Evolutionary conservation across 2,797 vertebrate genomes (phyloP).

Genomic region (Sebastes hopkinsi): DNA sequence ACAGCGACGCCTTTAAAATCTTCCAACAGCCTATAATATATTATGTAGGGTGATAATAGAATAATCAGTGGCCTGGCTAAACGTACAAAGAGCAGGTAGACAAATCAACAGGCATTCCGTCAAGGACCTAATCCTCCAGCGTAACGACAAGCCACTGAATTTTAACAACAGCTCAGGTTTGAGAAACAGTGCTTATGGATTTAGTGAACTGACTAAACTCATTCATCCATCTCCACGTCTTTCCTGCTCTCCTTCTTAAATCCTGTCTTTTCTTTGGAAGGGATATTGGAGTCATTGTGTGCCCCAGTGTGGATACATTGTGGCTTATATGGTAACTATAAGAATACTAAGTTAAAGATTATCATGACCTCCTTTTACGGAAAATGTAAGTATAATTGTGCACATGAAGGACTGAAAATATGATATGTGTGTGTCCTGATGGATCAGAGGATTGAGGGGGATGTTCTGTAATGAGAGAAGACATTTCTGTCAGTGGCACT

Average conservation of each 20-base stretch:
- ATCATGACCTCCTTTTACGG: background rate
- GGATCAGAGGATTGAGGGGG: background rate
- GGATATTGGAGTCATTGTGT: background rate
- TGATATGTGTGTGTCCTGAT: background rate
- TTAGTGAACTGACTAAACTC: constrained; percentile 37
- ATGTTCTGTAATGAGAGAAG: constrained; percentile 19
- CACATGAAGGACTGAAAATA: background rate
- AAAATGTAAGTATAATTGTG: background rate
- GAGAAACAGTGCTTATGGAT: constrained; percentile 65
- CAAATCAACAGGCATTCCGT: constrained; percentile 57
- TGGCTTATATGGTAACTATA: background rate
- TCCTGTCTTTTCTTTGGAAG: background rate
- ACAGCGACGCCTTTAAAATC: background rate
- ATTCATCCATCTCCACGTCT: constrained; percentile 26
- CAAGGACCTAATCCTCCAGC: constrained; percentile 48
- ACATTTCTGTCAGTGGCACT: constrained; percentile 42
- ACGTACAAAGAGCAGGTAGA: constrained; percentile 57
- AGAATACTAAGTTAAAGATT: background rate
- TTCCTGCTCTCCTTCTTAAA: background rate
- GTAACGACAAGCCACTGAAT: constrained; percentile 68
- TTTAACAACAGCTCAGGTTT: constrained; percentile 72
- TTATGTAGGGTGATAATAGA: constrained; percentile 22
- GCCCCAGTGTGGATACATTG: background rate
- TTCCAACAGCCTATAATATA: background rate
- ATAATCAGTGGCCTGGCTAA: constrained; percentile 23